A percentile compares a stretch with the other conserved stretches of the same genome.
Conservation (phyloP, 1,140 invertebrate genomes). For the Paraescarpia echinospica region DNA sequence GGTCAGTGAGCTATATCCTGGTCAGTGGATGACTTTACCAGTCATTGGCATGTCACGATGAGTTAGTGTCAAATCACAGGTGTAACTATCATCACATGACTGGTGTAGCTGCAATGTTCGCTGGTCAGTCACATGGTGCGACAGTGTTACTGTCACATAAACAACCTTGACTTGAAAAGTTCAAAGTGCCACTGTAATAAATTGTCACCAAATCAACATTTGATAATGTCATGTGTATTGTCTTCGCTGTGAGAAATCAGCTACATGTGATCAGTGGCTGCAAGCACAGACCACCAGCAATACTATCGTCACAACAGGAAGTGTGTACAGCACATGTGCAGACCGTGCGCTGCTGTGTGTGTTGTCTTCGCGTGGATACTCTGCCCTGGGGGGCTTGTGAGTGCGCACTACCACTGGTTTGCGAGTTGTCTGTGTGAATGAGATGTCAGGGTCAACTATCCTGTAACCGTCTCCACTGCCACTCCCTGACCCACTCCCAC, state of each 20-base stretch:
- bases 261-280: not conserved
- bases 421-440: constrained; percentile 3
- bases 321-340: not conserved
- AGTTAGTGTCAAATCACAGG: not conserved
- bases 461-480: not conserved
- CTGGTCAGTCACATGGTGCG: not conserved
- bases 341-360: not conserved
- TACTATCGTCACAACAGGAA: not conserved
- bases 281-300: not conserved
- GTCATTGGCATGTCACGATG: not conserved
- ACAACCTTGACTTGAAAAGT: not conserved
- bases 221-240: not conserved
- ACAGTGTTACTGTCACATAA: not conserved
- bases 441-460: not conserved
- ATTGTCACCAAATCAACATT: not conserved
- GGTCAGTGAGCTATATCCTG: not conserved
- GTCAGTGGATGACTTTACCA: not conserved
- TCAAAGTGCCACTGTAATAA: not conserved
- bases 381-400: not conserved
- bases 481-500: not conserved
- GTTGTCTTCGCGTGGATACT: not conserved
- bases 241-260: not conserved
- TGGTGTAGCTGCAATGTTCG: not conserved
- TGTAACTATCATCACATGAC: not conserved
- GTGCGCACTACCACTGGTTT: not conserved